phyloP scores from a whole-genome alignment of 2,888 invertebrate species.

The Lithophane socia region DNA sequence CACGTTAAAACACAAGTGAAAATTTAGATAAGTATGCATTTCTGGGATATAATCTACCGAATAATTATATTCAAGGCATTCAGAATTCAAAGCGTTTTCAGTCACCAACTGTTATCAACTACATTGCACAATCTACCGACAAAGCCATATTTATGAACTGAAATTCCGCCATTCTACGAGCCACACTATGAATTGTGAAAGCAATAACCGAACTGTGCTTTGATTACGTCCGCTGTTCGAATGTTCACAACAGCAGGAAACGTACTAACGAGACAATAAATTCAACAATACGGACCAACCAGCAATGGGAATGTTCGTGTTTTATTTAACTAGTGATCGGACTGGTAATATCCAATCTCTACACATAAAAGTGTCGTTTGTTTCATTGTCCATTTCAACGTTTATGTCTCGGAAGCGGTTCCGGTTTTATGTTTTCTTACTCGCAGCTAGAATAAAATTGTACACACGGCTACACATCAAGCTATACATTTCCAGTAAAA shows the following conservation, averaged over 20 bases:
- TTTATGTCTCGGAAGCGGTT: slow-evolving; percentile 10
- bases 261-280: slow-evolving; percentile 31
- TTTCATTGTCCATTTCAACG: slow-evolving; percentile 13
- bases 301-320: slow-evolving; percentile 35
- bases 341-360: slow-evolving; percentile 20
- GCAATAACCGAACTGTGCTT: slow-evolving; percentile 28
- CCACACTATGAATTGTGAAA: slow-evolving; percentile 9
- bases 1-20: not conserved
- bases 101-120: not conserved
- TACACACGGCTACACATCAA: too few species aligned
- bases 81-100: not conserved
- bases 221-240: slow-evolving; percentile 24
- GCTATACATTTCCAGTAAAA: too few species aligned
- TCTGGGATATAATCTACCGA: not conserved
- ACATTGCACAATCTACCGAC: slow-evolving; percentile 6
- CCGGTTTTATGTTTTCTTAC: slow-evolving; percentile 23
- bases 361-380: slow-evolving; percentile 37
- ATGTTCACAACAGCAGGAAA: slow-evolving; percentile 21
- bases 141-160: slow-evolving; percentile 9
- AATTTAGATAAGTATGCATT: too few species aligned
- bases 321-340: slow-evolving; percentile 14
- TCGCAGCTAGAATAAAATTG: slow-evolving; percentile 7
- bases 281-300: slow-evolving; percentile 25
- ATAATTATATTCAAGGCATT: not conserved
- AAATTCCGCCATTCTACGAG: not conserved